Evolutionary conservation across 2,113 vertebrate genomes (phyloP).

Genomic region (Leptosomus discolor): DNA sequence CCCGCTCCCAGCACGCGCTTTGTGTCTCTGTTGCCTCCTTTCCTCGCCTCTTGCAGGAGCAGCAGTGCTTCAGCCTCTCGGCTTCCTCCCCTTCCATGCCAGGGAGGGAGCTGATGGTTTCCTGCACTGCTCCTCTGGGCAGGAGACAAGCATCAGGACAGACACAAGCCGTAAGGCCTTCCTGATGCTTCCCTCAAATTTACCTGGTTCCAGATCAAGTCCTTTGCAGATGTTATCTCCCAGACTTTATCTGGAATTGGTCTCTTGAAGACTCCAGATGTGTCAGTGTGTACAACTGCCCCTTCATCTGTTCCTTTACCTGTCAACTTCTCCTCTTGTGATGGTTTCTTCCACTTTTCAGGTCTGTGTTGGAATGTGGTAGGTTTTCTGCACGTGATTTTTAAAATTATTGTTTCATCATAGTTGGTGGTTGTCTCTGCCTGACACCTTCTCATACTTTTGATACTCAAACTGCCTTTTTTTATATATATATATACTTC

Average conservation of each 20-base stretch:
- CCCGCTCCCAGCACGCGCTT: rapidly evolving
- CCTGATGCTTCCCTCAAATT: neutral
- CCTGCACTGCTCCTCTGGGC: neutral
- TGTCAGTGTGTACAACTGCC: rapidly evolving
- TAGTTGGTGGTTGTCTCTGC: neutral
- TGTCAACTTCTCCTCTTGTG: neutral
- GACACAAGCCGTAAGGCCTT: neutral
- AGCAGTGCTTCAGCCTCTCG: neutral
- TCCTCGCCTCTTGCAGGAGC: neutral
- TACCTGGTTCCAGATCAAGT: neutral
- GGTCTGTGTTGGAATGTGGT: neutral
- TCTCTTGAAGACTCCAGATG: neutral
- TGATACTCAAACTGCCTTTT: neutral
- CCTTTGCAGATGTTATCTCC: neutral
- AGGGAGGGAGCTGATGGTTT: neutral
- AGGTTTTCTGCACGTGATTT: neutral
- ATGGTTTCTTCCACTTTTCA: neutral
- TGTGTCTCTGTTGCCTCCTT: neutral
- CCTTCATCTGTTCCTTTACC: neutral
- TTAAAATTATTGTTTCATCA: neutral
- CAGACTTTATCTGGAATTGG: neutral
- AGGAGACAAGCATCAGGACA: neutral
- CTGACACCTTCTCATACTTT: neutral
- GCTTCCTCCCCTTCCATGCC: neutral
- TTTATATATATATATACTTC: neutral